Evolutionary conservation across 92 coral and sea anemone species (phyloP).

Genomic region (Plumapathes pennacea): DNA sequence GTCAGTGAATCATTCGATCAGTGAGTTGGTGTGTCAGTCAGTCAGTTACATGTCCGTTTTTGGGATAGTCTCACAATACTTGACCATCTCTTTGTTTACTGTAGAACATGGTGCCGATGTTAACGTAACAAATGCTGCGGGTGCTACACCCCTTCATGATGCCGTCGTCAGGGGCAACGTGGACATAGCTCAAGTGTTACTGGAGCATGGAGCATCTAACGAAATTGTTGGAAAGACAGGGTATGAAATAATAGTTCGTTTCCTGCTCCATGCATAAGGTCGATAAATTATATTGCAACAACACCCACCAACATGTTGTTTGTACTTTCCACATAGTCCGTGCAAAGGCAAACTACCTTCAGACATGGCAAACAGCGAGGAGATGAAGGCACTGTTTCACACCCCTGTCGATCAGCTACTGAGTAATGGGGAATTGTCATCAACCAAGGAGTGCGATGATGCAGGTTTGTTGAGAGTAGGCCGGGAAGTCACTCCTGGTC

Average conservation of each 20-base stretch:
- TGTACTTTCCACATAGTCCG: conserved; percentile 28
- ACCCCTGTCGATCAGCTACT: conserved; percentile 23
- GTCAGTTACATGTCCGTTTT: too few species aligned
- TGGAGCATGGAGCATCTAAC: conserved; percentile 75
- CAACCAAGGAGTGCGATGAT: conserved; percentile 5
- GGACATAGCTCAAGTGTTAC: conserved; percentile 55
- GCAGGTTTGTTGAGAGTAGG: conserved; percentile 5
- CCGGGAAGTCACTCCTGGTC: too few species aligned
- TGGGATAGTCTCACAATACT: background rate
- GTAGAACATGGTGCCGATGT: conserved; percentile 73
- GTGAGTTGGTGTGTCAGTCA: too few species aligned
- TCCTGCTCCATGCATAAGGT: too few species aligned
- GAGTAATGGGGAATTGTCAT: conserved; percentile 27
- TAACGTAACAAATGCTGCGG: conserved; percentile 62
- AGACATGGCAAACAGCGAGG: conserved; percentile 67
- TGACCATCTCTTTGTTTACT: background rate
- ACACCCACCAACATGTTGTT: too few species aligned
- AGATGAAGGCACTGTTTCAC: conserved; percentile 56
- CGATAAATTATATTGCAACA: too few species aligned
- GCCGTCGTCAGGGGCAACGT: conserved; percentile 81
- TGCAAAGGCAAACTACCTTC: conserved; percentile 67
- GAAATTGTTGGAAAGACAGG: conserved; percentile 65
- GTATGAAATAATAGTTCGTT: conserved; percentile 20
- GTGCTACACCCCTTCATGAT: conserved; percentile 88
- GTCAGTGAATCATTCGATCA: too few species aligned